Conservation (phyloP, 1,140 invertebrate genomes). For the Magallana angulata region DNA sequence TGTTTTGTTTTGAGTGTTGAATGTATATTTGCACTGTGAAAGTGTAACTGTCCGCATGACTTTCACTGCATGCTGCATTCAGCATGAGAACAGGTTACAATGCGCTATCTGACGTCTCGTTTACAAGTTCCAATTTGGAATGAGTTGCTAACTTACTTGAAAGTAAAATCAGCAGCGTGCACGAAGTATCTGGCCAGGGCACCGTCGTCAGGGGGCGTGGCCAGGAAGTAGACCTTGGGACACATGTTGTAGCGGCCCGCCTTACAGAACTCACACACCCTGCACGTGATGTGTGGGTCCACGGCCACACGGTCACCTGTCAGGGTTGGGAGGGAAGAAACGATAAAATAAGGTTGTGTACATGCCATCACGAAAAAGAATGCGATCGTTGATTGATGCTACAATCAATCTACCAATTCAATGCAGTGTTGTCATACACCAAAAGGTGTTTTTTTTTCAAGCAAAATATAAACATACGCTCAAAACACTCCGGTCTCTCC, state of each 20-base stretch:
- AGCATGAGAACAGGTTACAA: too few relatives aligned
- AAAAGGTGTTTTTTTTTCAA: too few relatives aligned
- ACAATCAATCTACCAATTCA: too few relatives aligned
- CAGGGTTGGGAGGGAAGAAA: too few relatives aligned
- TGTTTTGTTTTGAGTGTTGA: too few relatives aligned
- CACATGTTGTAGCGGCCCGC: slow-evolving; percentile 94
- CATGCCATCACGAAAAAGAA: slow-evolving; percentile 32
- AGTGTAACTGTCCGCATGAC: too few relatives aligned
- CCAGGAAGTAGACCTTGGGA: slow-evolving; percentile 89
- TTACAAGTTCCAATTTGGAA: neutral
- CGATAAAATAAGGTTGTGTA: too few relatives aligned
- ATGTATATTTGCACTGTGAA: too few relatives aligned
- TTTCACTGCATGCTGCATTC: too few relatives aligned
- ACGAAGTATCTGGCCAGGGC: slow-evolving; percentile 90
- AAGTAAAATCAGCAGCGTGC: slow-evolving; percentile 96
- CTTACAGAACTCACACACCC: slow-evolving; percentile 91
- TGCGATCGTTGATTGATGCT: neutral
- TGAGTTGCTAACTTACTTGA: slow-evolving; percentile 73
- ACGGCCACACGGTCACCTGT: slow-evolving; percentile 94
- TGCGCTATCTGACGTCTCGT: too few relatives aligned
- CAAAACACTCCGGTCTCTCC: too few relatives aligned
- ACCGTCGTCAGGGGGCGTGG: slow-evolving; percentile 92
- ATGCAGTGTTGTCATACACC: too few relatives aligned
- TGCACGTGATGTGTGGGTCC: slow-evolving; percentile 94
- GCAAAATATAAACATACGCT: neutral